These are phyloP conservation scores for Ceratothoa steindachneri DNA, from an alignment of 2,888 invertebrate genomes.

Conservation along the genomic window DNA sequence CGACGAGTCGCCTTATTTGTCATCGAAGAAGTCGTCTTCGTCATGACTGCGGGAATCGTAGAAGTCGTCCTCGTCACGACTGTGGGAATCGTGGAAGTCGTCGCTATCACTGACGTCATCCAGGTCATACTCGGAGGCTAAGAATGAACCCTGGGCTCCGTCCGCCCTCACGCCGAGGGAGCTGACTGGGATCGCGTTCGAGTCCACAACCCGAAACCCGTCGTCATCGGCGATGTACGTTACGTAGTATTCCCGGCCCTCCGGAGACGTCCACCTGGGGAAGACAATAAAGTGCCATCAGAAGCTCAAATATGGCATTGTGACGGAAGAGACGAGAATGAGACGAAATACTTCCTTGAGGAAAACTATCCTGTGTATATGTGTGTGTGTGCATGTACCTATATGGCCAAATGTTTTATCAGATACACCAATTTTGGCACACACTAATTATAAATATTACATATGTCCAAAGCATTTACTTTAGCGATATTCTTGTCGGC, in stretches of 20 bases:
- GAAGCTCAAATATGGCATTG: too few relatives aligned
- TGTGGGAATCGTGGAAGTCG: background rate
- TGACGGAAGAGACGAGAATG: too few relatives aligned
- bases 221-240: conserved; percentile 37
- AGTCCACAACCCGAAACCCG: conserved; percentile 39
- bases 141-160: conserved; percentile 35
- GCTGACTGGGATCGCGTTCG: conserved; percentile 42
- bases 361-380: too few relatives aligned
- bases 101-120: background rate
- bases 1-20: too few relatives aligned
- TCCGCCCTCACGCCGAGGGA: conserved; percentile 32
- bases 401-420: too few relatives aligned
- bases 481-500: too few relatives aligned
- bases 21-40: background rate
- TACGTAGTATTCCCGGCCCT: conserved; percentile 35
- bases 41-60: background rate
- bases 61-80: background rate
- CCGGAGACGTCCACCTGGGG: conserved; percentile 30
- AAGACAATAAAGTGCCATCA: background rate
- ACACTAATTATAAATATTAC: too few relatives aligned
- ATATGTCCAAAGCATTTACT: too few relatives aligned
- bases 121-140: conserved; percentile 14
- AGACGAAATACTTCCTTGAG: too few relatives aligned
- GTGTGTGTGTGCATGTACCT: too few relatives aligned
- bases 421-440: too few relatives aligned